phyloP scores from a whole-genome alignment of 2,888 invertebrate species.

The Herminia tarsipennalis region DNA sequence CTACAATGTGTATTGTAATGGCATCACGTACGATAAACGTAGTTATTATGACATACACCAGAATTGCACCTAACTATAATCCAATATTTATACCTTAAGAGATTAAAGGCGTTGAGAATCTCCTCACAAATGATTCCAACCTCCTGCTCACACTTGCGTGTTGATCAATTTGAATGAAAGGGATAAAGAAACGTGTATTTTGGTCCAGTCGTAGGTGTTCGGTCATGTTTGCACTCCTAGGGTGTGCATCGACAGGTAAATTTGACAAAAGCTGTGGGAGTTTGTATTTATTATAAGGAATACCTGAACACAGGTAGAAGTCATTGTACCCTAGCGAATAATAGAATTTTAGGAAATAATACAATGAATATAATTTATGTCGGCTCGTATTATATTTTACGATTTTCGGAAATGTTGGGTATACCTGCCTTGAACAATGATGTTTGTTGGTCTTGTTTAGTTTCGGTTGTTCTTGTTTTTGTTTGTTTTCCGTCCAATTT shows the following conservation, averaged over 20 bases:
- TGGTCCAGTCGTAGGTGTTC: constrained; percentile 64
- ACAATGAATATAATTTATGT: constrained; percentile 84
- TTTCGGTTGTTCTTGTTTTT: constrained; percentile 71
- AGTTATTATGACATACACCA: constrained; percentile 83
- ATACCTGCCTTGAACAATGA: constrained; percentile 63
- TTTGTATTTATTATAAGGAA: constrained; percentile 76
- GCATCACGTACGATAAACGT: constrained; percentile 84
- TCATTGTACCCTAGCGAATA: constrained; percentile 75
- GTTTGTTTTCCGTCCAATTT: constrained; percentile 82
- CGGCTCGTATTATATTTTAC: constrained; percentile 70
- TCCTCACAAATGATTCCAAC: constrained; percentile 36
- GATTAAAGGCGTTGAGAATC: constrained; percentile 63
- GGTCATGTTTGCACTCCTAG: constrained; percentile 74
- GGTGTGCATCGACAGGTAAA: constrained; percentile 76
- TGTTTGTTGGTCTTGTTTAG: constrained; percentile 77
- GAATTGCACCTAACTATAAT: constrained; percentile 84
- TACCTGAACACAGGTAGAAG: constrained; percentile 78
- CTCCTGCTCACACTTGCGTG: constrained; percentile 39
- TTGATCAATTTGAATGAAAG: constrained; percentile 36
- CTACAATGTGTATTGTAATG: constrained; percentile 76
- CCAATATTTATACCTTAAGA: constrained; percentile 83
- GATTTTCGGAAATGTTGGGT: constrained; percentile 75
- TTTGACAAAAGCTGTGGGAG: constrained; percentile 78
- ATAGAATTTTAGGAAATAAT: constrained; percentile 82
- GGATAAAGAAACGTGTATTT: constrained; percentile 47